phyloP scores from a whole-genome alignment of 2,888 invertebrate species.

The Lycophotia porphyrea region DNA sequence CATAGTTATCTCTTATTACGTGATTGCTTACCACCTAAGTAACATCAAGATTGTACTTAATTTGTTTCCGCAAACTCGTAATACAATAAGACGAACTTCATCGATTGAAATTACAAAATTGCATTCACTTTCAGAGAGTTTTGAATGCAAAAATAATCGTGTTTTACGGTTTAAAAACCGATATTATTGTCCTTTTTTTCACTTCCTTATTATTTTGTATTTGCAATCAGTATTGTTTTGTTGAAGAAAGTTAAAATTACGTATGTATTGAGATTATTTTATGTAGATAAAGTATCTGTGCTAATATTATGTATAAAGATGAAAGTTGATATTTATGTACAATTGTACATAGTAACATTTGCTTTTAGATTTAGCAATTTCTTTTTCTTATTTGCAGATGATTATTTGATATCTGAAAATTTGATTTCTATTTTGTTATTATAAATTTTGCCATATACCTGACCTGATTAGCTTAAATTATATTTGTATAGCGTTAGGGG shows the following conservation, averaged over 20 bases:
- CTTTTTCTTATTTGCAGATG: background rate
- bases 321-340: constrained; percentile 34
- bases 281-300: constrained; percentile 8
- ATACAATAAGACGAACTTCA: constrained; percentile 41
- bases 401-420: background rate
- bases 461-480: background rate
- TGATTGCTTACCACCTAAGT: constrained; percentile 5
- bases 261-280: constrained; percentile 47
- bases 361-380: background rate
- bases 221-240: constrained; percentile 29
- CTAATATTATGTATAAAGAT: constrained; percentile 20
- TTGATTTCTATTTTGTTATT: background rate
- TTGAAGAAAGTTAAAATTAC: constrained; percentile 48
- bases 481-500: background rate
- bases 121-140: constrained; percentile 45
- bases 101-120: constrained; percentile 46
- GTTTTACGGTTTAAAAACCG: constrained; percentile 27
- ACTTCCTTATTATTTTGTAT: constrained; percentile 50
- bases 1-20: background rate
- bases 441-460: background rate
- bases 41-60: constrained; percentile 24
- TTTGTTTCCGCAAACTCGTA: constrained; percentile 47
- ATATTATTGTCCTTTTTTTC: constrained; percentile 31
- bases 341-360: background rate
- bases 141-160: constrained; percentile 36